Percentiles rank a stretch among this genome's conserved stretches.
Evolutionary conservation across 2,888 invertebrate genomes (phyloP).

Genomic region (Thymelicus acteon): DNA sequence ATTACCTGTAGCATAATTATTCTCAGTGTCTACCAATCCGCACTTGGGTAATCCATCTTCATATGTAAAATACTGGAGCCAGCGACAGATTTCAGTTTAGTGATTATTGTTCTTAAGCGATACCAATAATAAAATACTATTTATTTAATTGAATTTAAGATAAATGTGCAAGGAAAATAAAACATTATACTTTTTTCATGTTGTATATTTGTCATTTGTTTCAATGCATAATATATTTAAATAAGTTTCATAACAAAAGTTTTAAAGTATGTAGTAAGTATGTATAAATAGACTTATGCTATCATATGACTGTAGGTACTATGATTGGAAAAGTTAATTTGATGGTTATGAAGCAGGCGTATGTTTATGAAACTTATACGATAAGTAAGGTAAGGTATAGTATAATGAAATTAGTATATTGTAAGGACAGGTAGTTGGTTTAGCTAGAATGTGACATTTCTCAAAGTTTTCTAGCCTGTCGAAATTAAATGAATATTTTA

Average conservation of each 20-base stretch:
- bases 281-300: conserved; percentile 82
- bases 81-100: too few relatives aligned
- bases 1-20: too few relatives aligned
- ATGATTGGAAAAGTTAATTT: conserved; percentile 65
- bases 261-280: conserved; percentile 67
- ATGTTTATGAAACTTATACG: conserved; percentile 49
- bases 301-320: conserved; percentile 74
- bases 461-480: conserved; percentile 51
- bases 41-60: too few relatives aligned
- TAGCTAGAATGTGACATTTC: conserved; percentile 55
- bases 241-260: conserved; percentile 83
- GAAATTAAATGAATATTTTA: conserved; percentile 7
- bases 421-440: conserved; percentile 57
- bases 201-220: conserved; percentile 82
- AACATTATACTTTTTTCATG: conserved; percentile 56
- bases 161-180: conserved; percentile 32
- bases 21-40: too few relatives aligned
- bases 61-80: too few relatives aligned
- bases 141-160: too few relatives aligned
- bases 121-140: too few relatives aligned
- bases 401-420: conserved; percentile 53
- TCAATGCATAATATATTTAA: conserved; percentile 82
- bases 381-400: conserved; percentile 45
- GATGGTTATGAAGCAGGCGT: conserved; percentile 64
- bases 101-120: too few relatives aligned